A percentile compares a stretch with the other conserved stretches of the same genome.
phyloP scores from a whole-genome alignment of 2,797 vertebrate genomes.

The Glyptemys insculpta region DNA sequence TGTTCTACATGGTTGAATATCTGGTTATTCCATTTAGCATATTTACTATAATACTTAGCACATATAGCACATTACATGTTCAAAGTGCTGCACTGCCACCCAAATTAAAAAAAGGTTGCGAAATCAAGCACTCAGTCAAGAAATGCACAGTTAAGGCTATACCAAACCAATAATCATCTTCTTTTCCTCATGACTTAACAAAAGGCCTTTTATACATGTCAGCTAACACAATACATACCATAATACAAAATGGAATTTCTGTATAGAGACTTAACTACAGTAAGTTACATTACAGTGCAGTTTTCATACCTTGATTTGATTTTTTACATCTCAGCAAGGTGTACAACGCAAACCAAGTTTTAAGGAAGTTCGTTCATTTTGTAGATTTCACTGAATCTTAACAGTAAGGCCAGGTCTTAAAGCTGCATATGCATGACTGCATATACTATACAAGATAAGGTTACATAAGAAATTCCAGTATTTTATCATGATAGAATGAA shows the following conservation, averaged over 20 bases:
- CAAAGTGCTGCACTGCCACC: not conserved
- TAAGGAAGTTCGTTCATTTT: not conserved
- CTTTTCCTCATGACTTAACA: not conserved
- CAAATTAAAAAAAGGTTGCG: not conserved
- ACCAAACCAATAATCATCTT: rapidly evolving
- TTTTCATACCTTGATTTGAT: not conserved
- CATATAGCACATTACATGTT: not conserved
- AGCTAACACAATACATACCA: not conserved
- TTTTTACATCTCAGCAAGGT: not conserved
- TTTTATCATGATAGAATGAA: not conserved
- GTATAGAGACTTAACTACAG: not conserved
- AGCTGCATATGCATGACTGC: not conserved
- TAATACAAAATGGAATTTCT: not conserved
- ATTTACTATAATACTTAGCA: constrained; percentile 18
- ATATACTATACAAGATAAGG: not conserved
- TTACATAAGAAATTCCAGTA: not conserved
- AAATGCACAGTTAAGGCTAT: not conserved
- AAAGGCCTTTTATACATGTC: not conserved
- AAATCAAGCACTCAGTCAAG: not conserved
- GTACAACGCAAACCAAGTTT: not conserved
- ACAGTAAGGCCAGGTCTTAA: not conserved
- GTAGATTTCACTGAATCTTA: not conserved
- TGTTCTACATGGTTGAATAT: not conserved
- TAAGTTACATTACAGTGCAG: not conserved
- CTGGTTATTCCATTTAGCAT: not conserved